These are phyloP conservation scores for Spondyliosoma cantharus DNA, from an alignment of 2,797 vertebrate genomes.

Conservation along the genomic window DNA sequence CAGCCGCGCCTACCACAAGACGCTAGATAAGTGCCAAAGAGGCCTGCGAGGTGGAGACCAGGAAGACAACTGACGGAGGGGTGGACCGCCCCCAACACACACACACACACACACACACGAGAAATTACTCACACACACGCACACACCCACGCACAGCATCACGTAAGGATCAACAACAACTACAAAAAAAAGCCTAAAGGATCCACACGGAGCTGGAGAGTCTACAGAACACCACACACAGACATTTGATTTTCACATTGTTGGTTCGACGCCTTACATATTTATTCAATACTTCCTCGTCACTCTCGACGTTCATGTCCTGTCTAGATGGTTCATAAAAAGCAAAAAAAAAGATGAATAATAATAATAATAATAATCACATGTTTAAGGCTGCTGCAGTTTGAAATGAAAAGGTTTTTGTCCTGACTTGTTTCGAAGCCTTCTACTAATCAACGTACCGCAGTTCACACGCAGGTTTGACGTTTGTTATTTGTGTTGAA, in stretches of 20 bases:
- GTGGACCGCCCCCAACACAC: conserved; percentile 37
- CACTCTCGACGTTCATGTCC: conserved; percentile 47
- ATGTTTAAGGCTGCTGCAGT: conserved; percentile 40
- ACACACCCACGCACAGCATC: conserved; percentile 39
- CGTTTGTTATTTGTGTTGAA: too few relatives aligned
- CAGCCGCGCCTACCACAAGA: conserved; percentile 73
- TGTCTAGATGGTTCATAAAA: conserved; percentile 37
- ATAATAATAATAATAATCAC: background rate
- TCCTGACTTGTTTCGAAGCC: conserved; percentile 36
- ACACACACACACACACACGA: conserved; percentile 23
- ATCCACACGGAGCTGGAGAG: conserved; percentile 37
- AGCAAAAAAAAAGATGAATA: conserved; percentile 3
- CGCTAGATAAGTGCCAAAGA: conserved; percentile 89
- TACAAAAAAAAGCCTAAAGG: conserved; percentile 27
- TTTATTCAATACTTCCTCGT: conserved; percentile 72
- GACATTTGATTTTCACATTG: conserved; percentile 54
- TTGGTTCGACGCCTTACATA: conserved; percentile 75
- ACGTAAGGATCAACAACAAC: conserved; percentile 40
- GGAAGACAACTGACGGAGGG: conserved; percentile 68
- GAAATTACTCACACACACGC: conserved; percentile 18
- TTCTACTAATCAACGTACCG: conserved; percentile 33
- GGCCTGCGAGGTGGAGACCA: conserved; percentile 68
- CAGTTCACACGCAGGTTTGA: conserved; percentile 29
- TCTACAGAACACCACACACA: conserved; percentile 31
- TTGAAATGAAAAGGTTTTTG: conserved; percentile 33